Evolutionary conservation across 64 coral and sea anemone species (phyloP).

Genomic region (Montipora efflorescens): DNA sequence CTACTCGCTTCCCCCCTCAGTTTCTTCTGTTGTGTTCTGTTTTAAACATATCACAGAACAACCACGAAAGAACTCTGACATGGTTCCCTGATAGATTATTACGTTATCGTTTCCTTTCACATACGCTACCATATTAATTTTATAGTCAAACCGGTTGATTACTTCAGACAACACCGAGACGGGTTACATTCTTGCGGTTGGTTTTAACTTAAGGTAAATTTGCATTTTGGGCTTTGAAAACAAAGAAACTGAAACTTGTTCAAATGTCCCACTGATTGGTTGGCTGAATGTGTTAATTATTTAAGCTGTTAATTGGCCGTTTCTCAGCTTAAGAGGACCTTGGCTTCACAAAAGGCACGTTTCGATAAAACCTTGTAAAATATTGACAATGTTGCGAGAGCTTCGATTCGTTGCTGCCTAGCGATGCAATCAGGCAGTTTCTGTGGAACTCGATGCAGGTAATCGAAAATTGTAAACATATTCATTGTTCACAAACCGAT

Average conservation of each 20-base stretch:
- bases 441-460: background rate
- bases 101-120: background rate
- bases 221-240: constrained; percentile 30
- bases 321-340: background rate
- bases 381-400: background rate
- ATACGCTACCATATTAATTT: background rate
- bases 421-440: background rate
- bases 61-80: too few relatives aligned
- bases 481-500: background rate
- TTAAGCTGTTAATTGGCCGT: constrained; percentile 38
- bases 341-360: constrained; percentile 27
- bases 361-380: constrained; percentile 5
- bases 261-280: constrained; percentile 25
- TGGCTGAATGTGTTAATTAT: constrained; percentile 44
- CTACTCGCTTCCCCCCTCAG: background rate
- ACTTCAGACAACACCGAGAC: background rate
- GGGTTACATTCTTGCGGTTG: background rate
- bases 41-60: too few relatives aligned
- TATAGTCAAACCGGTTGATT: background rate
- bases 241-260: constrained; percentile 24
- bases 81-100: background rate
- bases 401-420: constrained; percentile 3
- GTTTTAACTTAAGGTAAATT: constrained; percentile 15
- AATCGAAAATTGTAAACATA: background rate
- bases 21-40: background rate